Evolutionary conservation across 2,113 vertebrate genomes (phyloP), one percentile per base, ranked within the genome.

Genomic region (Phalacrocorax brasilianus): DNA sequence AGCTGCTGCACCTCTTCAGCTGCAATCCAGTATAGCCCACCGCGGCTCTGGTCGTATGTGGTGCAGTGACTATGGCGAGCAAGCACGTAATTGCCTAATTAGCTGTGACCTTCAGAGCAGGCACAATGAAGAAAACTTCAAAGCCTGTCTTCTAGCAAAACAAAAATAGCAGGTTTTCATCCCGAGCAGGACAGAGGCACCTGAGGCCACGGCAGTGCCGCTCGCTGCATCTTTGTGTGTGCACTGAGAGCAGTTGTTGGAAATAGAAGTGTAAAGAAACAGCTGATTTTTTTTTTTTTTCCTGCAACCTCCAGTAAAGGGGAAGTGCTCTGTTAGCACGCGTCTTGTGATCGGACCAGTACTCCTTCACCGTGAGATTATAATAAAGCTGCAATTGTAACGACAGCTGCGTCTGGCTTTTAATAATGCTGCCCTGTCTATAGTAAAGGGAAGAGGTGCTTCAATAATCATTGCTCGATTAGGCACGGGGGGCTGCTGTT

Each of bases 391-490:
- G 77, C 40, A 40, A 5, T 8, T 52, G 73, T 6, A 61, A 47
- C 5, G 24, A 35, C 18, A 44, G 61, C 66, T 14, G 52, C 26
- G 42, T 63, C 76, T 87, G 85, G 23, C 19, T 56, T 63, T 75
- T 30, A 3, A 3, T 89, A 22, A 20, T 40, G 28, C 56, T 50
- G 14, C 24, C 42, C 40, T 28, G 2, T 2, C 35, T 7, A 1
- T 1, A 12, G 38, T 5, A 24, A 35, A 65, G 58, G 26, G 14
- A 47, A 33, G 45, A 45, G 42, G 7, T 17, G 49, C n/a, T 73
- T 14, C 28, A 5, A 1, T 2, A 10, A 21, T 8, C 15, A 0
- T 3, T n/a, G 49, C 63, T n/a, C 6, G 9, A 0, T 8, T 2
- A n/a, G n/a, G 49, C 59, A 14, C 0, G 10, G 23, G 6, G 65